Conservation (phyloP, 2,797 vertebrate species). For the Cryptoprocta ferox region DNA sequence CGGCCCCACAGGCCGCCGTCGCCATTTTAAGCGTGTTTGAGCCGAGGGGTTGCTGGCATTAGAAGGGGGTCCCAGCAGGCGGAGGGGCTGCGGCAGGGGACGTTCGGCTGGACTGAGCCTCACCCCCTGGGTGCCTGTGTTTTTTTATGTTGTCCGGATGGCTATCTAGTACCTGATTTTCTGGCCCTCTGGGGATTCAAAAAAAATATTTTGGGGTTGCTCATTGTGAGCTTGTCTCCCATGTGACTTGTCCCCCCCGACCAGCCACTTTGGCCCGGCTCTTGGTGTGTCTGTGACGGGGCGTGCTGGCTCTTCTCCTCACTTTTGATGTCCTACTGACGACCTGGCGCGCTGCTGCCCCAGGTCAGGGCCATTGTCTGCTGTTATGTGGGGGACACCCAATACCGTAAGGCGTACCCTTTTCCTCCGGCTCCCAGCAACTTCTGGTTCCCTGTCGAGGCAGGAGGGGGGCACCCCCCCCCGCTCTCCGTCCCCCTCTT, state of each 20-base stretch:
- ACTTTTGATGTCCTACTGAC: not conserved
- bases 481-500: not conserved
- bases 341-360: not conserved
- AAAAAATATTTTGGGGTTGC: not conserved
- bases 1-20: constrained; percentile 72
- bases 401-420: not conserved
- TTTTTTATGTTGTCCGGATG: not conserved
- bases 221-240: not conserved
- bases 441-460: not conserved
- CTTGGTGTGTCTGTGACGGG: not conserved
- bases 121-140: not conserved
- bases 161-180: not conserved
- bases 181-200: not conserved
- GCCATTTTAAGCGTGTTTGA: constrained; percentile 76
- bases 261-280: not conserved
- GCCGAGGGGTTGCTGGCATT: constrained; percentile 61
- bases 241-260: not conserved
- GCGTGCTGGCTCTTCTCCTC: not conserved
- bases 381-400: not conserved
- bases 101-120: not conserved
- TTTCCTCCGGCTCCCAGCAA: not conserved
- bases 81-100: not conserved
- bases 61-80: constrained; percentile 60
- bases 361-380: not conserved
- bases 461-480: not conserved